Percentiles rank a stretch among this genome's conserved stretches.
Evolutionary conservation across 2,888 invertebrate species (phyloP).

Genomic region (Megaustenia siamemsis): DNA sequence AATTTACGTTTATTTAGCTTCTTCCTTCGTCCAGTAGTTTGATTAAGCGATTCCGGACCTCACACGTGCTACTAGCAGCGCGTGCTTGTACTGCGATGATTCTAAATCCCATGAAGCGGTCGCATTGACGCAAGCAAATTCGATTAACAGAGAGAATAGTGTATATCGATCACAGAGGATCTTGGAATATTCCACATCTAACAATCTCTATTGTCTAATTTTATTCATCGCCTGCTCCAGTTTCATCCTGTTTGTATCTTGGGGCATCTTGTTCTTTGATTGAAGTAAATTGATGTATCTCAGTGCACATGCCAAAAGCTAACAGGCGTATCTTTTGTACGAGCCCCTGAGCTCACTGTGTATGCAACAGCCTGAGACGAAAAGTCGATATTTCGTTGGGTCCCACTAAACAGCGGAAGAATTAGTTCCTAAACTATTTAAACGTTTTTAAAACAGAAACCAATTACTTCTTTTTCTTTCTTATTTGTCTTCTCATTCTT

Average conservation of each 20-base stretch:
- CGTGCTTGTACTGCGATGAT: neutral
- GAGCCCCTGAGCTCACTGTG: neutral
- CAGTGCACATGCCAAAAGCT: neutral
- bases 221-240: neutral
- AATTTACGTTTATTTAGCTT: neutral
- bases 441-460: too few relatives aligned
- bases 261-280: neutral
- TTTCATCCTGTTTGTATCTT: neutral
- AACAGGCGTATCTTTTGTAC: neutral
- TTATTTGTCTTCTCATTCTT: too few relatives aligned
- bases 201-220: neutral
- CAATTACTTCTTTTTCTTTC: too few relatives aligned
- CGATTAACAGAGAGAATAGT: slow-evolving; percentile 24
- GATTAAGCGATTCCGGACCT: neutral
- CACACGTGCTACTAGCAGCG: neutral
- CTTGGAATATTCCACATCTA: neutral
- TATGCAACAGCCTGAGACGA: neutral
- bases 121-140: slow-evolving; percentile 14
- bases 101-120: neutral
- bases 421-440: too few relatives aligned
- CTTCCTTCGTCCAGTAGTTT: neutral
- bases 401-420: neutral
- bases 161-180: slow-evolving; percentile 26
- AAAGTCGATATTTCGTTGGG: neutral
- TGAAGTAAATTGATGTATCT: neutral